Evolutionary conservation across 2,888 invertebrate genomes (phyloP).

Genomic region (Sinhomidia bicolor): DNA sequence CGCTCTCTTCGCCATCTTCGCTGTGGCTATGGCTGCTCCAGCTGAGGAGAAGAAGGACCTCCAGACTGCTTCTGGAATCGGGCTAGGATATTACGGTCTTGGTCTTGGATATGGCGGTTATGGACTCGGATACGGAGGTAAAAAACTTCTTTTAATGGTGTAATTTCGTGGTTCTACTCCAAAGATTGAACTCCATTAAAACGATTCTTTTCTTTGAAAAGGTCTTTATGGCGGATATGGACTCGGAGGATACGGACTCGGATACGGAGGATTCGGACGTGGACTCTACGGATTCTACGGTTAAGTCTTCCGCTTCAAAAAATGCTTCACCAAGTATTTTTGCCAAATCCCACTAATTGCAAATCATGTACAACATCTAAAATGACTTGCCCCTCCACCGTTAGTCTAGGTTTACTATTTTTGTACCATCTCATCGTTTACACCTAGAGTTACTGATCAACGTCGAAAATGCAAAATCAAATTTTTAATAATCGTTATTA

Average conservation of each 20-base stretch:
- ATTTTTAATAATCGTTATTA: slow-evolving; percentile 61
- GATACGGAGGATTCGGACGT: slow-evolving; percentile 56
- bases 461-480: slow-evolving; percentile 70
- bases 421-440: slow-evolving; percentile 11
- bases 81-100: slow-evolving; percentile 62
- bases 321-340: slow-evolving; percentile 48
- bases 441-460: slow-evolving; percentile 59
- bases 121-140: slow-evolving; percentile 47
- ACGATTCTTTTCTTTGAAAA: too few relatives aligned
- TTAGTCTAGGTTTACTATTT: slow-evolving; percentile 32
- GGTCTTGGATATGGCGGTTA: slow-evolving; percentile 35
- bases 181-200: too few relatives aligned
- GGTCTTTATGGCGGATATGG: slow-evolving; percentile 51
- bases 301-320: slow-evolving; percentile 38
- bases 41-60: slow-evolving; percentile 75
- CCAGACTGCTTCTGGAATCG: slow-evolving; percentile 74
- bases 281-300: slow-evolving; percentile 70
- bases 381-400: slow-evolving; percentile 41
- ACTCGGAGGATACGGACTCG: slow-evolving; percentile 46
- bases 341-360: slow-evolving; percentile 50
- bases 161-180: neutral
- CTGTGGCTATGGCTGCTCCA: slow-evolving; percentile 74
- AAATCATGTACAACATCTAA: slow-evolving; percentile 41
- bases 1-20: slow-evolving; percentile 75
- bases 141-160: neutral